Conservation (phyloP, 2,113 vertebrate species). For the Uria lomvia region DNA sequence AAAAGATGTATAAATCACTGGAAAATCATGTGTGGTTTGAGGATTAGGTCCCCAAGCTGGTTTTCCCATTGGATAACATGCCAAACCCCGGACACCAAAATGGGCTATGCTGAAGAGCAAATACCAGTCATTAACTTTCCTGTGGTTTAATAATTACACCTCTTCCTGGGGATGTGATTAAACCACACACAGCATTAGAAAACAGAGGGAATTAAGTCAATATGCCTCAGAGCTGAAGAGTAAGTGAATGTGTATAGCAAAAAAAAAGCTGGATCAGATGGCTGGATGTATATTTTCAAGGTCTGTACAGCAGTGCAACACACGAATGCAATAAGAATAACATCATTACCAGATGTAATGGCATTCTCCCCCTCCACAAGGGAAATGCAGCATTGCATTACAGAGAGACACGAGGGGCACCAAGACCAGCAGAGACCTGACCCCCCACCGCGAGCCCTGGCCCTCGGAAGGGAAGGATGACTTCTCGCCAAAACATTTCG, state of each 20-base stretch:
- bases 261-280: conserved; percentile 48
- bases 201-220: conserved; percentile 63
- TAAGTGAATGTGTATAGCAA: conserved; percentile 4
- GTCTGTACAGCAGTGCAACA: conserved; percentile 27
- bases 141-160: conserved; percentile 74
- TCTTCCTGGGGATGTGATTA: conserved; percentile 72
- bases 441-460: not conserved
- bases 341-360: conserved; percentile 19
- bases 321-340: conserved; percentile 52
- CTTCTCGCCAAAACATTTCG: not conserved
- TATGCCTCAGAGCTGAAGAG: conserved; percentile 51
- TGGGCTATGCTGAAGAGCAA: conserved; percentile 58
- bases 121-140: conserved; percentile 72
- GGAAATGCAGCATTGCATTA: conserved; percentile 37
- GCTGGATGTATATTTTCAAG: conserved; percentile 27
- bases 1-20: conserved; percentile 32
- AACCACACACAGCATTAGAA: conserved; percentile 66
- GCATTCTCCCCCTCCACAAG: not conserved
- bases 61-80: conserved; percentile 54
- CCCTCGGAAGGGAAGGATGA: not conserved
- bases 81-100: conserved; percentile 72
- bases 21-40: conserved; percentile 55
- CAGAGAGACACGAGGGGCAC: not conserved
- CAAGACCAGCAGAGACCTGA: not conserved
- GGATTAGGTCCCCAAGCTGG: conserved; percentile 33